phyloP scores from a whole-genome alignment of 2,797 vertebrate genomes.

The Lateolabrax maculatus region DNA sequence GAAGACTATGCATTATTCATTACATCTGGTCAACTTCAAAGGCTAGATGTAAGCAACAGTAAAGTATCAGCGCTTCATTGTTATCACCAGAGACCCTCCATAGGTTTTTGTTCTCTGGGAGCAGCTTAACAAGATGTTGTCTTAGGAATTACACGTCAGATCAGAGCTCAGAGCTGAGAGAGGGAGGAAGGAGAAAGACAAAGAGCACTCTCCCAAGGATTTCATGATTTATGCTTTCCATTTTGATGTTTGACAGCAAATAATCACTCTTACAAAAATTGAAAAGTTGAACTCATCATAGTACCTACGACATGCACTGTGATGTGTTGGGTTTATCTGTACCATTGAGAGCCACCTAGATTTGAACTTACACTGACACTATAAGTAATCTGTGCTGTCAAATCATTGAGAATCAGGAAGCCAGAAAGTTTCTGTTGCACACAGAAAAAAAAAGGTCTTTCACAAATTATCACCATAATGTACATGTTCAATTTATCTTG shows the following conservation, averaged over 20 bases:
- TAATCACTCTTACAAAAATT: conserved; percentile 24
- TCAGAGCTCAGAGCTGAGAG: conserved; percentile 39
- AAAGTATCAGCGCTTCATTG: conserved; percentile 45
- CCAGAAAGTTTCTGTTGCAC: not conserved
- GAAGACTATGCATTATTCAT: conserved; percentile 78
- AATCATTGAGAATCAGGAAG: not conserved
- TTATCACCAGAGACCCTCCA: conserved; percentile 47
- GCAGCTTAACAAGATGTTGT: conserved; percentile 65
- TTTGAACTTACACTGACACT: conserved; percentile 25
- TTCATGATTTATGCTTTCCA: conserved; percentile 35
- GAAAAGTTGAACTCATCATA: conserved; percentile 1
- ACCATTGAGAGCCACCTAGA: conserved; percentile 7
- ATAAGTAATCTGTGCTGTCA: conserved; percentile 11
- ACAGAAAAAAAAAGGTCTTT: not conserved
- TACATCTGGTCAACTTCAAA: conserved; percentile 81
- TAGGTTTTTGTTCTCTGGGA: conserved; percentile 60
- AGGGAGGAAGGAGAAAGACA: not conserved
- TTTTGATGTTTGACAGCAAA: conserved; percentile 53
- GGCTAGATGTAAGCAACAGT: conserved; percentile 57
- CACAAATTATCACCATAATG: not conserved
- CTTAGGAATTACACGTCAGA: conserved; percentile 56
- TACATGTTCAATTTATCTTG: not conserved
- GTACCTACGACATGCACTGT: not conserved
- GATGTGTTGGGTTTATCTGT: conserved; percentile 2
- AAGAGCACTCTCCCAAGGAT: conserved; percentile 10